phyloP scores from a whole-genome alignment of 2,888 invertebrate species.

The Caenorhabditis doughertyi region DNA sequence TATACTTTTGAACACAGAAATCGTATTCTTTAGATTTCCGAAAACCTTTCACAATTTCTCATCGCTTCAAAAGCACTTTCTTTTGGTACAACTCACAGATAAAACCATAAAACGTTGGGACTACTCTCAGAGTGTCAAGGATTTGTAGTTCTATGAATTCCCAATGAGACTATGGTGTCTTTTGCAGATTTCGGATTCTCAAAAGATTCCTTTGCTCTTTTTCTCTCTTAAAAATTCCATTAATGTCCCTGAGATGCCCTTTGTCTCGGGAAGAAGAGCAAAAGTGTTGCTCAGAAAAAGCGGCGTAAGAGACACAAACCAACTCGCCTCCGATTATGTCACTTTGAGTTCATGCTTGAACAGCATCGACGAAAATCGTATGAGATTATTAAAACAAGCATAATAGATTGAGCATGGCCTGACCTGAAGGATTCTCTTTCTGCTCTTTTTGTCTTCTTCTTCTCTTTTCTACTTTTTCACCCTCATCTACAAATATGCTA shows the following conservation, averaged over 20 bases:
- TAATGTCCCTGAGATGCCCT: conserved; percentile 35
- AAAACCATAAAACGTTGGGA: background rate
- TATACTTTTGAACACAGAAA: no score
- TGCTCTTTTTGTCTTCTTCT: conserved; percentile 5
- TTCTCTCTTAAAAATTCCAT: conserved; percentile 56
- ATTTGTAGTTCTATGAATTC: conserved; percentile 31
- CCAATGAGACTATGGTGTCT: background rate
- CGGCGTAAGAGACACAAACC: no score
- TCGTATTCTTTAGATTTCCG: no score
- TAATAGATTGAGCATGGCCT: conserved; percentile 64
- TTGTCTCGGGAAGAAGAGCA: conserved; percentile 15
- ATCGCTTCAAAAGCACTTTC: background rate
- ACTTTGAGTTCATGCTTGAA: conserved; percentile 54
- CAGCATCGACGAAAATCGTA: conserved; percentile 42
- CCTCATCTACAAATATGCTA: conserved; percentile 46
- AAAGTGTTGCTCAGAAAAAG: background rate
- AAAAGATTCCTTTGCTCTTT: conserved; percentile 17
- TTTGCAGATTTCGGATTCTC: conserved; percentile 36
- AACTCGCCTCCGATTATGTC: conserved; percentile 33
- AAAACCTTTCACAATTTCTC: no score
- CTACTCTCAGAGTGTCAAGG: background rate
- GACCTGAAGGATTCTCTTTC: conserved; percentile 35
- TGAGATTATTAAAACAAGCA: conserved; percentile 66
- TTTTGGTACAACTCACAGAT: no score
- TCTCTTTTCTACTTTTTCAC: background rate